phyloP scores from a whole-genome alignment of 1,140 invertebrate genomes.

The Reticulitermes speratus region DNA sequence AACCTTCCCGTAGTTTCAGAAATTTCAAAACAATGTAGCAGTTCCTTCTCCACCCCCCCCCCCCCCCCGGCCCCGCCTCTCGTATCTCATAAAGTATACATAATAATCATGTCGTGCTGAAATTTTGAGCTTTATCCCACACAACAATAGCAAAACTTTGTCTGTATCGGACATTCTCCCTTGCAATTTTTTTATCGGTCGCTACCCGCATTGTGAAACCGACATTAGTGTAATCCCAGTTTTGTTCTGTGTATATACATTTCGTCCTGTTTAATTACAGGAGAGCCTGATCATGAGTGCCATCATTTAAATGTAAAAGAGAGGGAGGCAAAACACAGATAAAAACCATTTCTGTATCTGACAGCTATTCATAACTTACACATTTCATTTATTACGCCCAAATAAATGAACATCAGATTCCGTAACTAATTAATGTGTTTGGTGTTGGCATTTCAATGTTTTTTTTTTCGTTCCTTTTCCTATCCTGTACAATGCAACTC shows the following conservation, averaged over 20 bases:
- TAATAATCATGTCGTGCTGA: neutral
- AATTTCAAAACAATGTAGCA: neutral
- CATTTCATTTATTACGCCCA: conserved; percentile 26
- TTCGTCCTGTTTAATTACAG: neutral
- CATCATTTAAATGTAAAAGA: conserved; percentile 15
- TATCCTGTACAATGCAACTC: conserved; percentile 12
- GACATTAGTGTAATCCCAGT: neutral
- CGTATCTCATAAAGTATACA: neutral
- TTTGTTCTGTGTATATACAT: neutral
- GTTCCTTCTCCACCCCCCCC: neutral
- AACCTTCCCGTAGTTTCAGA: neutral
- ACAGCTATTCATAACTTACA: conserved; percentile 32
- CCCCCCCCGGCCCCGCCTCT: too few relatives aligned
- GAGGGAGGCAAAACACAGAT: neutral
- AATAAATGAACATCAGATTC: conserved; percentile 22
- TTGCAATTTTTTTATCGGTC: neutral
- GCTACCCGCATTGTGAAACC: neutral
- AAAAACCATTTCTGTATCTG: conserved; percentile 30
- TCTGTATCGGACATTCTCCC: neutral
- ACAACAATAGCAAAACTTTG: conserved; percentile 13
- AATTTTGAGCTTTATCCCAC: neutral
- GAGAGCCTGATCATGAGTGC: neutral
- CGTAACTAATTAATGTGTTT: conserved; percentile 19
- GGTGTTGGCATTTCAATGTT: conserved; percentile 18
- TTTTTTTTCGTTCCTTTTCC: neutral